Evolutionary conservation across 2,113 vertebrate genomes (phyloP).

Genomic region (Pomatorhinus ruficollis): DNA sequence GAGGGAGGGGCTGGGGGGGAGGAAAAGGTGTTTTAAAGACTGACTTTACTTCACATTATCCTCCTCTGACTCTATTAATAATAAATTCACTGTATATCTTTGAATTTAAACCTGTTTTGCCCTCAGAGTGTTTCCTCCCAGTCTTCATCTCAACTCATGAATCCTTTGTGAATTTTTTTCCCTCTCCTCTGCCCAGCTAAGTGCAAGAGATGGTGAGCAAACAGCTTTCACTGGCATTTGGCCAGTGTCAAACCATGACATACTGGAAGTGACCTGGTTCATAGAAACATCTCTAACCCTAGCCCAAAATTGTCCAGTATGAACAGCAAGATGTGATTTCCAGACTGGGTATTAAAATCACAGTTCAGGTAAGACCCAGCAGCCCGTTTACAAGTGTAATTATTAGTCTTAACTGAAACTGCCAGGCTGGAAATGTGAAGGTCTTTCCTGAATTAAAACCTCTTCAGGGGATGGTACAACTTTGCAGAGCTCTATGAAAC

Average conservation of each 20-base stretch:
- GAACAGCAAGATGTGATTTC: background rate
- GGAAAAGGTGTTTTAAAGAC: background rate
- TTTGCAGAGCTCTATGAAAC: slow-evolving; percentile 15
- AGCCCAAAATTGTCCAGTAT: background rate
- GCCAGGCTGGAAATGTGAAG: slow-evolving; percentile 3
- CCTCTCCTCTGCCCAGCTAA: background rate
- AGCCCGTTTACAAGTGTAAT: slow-evolving; percentile 32
- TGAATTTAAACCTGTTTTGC: background rate
- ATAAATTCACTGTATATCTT: background rate
- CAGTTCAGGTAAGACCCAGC: slow-evolving; percentile 35
- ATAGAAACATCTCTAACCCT: background rate
- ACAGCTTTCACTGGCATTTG: background rate
- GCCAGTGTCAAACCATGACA: background rate
- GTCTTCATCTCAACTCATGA: background rate
- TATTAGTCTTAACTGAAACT: slow-evolving; percentile 56
- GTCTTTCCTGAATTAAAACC: slow-evolving; percentile 27
- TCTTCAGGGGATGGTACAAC: slow-evolving; percentile 21
- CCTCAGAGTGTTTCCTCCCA: background rate
- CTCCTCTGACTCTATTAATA: background rate
- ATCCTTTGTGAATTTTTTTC: background rate
- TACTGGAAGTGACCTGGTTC: background rate
- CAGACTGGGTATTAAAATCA: slow-evolving; percentile 15
- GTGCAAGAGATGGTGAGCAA: background rate
- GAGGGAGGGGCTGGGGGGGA: background rate
- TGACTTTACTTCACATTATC: background rate